Evolutionary conservation across 2,797 vertebrate genomes (phyloP).

Genomic region (Sphenodon punctatus): DNA sequence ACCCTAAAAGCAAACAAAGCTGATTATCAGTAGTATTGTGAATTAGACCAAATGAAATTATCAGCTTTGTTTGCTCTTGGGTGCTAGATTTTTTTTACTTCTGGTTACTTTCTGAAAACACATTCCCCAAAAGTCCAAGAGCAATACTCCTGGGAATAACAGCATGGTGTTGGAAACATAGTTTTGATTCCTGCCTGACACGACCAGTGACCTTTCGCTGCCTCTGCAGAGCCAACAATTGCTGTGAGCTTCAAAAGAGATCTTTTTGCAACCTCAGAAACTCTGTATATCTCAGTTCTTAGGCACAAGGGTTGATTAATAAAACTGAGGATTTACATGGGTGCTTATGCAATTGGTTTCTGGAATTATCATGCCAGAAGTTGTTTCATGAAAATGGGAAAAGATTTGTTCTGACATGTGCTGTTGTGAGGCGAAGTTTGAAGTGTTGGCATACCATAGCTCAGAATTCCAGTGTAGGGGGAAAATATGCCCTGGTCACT

Average conservation of each 20-base stretch:
- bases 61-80: background rate
- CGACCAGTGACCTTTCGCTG: background rate
- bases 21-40: no score
- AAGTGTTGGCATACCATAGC: background rate
- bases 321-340: constrained; percentile 10
- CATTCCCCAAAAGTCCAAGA: no score
- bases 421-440: background rate
- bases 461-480: background rate
- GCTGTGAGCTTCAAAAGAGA: background rate
- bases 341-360: constrained; percentile 25
- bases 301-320: constrained; percentile 8
- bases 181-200: background rate
- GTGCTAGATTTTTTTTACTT: background rate
- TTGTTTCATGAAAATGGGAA: background rate
- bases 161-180: background rate
- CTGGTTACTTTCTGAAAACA: background rate
- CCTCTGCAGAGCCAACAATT: background rate
- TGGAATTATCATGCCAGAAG: constrained; percentile 20
- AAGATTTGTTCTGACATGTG: constrained; percentile 29
- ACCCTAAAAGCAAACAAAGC: no score
- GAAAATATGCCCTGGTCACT: background rate
- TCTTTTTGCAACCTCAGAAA: background rate
- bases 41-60: no score
- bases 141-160: background rate
- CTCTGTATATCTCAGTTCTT: constrained; percentile 4